These are phyloP conservation scores for Pristionchus japonicus DNA, from an alignment of 2,888 invertebrate species.

Conservation along the genomic window DNA sequence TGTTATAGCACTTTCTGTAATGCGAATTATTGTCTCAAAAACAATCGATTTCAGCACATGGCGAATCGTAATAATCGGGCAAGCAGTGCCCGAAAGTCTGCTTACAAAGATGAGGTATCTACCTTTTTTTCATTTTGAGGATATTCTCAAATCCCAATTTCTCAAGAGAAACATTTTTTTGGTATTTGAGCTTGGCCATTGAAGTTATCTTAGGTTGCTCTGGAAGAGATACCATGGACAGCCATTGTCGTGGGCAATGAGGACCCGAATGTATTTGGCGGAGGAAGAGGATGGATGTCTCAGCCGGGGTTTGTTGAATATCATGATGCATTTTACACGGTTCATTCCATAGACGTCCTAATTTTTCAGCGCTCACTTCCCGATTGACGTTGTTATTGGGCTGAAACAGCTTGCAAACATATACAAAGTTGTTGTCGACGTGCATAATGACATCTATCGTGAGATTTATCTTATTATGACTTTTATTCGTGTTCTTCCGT, in stretches of 20 bases:
- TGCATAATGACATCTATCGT: constrained; percentile 59
- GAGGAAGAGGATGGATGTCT: constrained; percentile 16
- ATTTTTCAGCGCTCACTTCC: constrained; percentile 55
- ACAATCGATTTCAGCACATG: constrained; percentile 16
- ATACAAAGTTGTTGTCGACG: constrained; percentile 64
- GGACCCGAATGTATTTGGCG: constrained; percentile 15
- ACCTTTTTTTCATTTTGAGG: too few relatives aligned
- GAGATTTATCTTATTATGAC: background rate
- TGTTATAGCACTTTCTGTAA: too few relatives aligned
- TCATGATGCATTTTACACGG: background rate
- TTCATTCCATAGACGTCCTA: background rate
- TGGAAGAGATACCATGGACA: constrained; percentile 45
- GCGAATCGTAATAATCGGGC: background rate
- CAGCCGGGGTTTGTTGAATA: constrained; percentile 4
- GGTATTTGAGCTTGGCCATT: background rate
- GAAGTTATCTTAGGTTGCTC: background rate
- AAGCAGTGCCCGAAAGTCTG: background rate
- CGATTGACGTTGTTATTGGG: constrained; percentile 65
- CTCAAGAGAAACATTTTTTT: too few relatives aligned
- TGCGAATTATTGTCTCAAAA: too few relatives aligned
- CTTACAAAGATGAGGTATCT: constrained; percentile 1
- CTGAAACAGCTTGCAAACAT: constrained; percentile 58
- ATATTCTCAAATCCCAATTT: background rate
- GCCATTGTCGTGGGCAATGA: constrained; percentile 42
- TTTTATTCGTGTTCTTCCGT: background rate